Evolutionary conservation across 2,797 vertebrate genomes (phyloP).

Genomic region (Sardinella longiceps): DNA sequence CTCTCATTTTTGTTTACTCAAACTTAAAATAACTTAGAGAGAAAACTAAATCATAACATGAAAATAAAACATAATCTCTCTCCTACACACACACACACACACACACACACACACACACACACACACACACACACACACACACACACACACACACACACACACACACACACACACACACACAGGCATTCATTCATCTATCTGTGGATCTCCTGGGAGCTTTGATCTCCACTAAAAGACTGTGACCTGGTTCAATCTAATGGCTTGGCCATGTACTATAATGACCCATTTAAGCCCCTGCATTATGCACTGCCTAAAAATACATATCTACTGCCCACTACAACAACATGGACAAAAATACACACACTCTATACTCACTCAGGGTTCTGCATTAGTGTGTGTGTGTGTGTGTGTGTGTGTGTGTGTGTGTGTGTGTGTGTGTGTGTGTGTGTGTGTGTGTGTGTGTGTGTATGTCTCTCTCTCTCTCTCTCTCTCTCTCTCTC

Average conservation of each 20-base stretch:
- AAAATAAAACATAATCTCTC: background rate
- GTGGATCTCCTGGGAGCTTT: background rate
- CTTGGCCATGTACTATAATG: background rate
- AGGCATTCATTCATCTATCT: background rate
- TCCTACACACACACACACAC: no score
- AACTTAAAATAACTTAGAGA: background rate
- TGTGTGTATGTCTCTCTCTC: no score
- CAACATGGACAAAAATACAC: conserved; percentile 22
- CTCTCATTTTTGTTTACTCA: background rate
- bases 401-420: no score
- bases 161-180: background rate
- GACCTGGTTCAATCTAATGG: conserved; percentile 22
- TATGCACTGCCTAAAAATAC: conserved; percentile 20
- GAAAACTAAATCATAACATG: no score
- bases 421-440: no score
- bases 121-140: no score
- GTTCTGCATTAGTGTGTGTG: background rate
- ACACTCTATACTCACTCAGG: conserved; percentile 20
- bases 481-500: no score
- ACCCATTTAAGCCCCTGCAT: conserved; percentile 21
- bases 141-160: background rate
- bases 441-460: no score
- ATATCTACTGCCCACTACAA: background rate
- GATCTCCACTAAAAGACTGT: background rate
- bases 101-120: no score